phyloP scores from a whole-genome alignment of 2,797 vertebrate species.

The Myiotriccus ornatus region DNA sequence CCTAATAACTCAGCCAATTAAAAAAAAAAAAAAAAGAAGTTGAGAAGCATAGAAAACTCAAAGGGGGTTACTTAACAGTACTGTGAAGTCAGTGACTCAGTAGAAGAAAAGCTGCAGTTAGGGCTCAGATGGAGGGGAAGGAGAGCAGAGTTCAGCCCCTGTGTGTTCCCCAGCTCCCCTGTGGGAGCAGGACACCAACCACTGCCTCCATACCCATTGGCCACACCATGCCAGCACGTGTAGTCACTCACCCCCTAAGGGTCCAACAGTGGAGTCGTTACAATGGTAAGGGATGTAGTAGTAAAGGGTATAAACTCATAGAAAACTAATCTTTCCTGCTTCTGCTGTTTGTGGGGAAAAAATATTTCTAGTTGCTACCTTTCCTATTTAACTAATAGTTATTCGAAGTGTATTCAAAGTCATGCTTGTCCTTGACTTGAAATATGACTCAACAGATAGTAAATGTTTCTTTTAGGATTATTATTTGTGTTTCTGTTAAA shows the following conservation, averaged over 20 bases:
- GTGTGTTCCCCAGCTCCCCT: accelerated
- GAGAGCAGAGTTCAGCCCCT: neutral
- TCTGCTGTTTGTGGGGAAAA: neutral
- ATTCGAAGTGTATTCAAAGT: neutral
- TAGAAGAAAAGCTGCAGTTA: neutral
- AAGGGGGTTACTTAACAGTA: neutral
- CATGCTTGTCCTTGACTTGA: neutral
- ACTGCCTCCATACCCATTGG: accelerated
- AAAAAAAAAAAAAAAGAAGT: neutral
- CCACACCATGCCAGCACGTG: accelerated
- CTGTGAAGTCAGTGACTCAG: neutral
- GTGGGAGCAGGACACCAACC: neutral
- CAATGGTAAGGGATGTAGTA: neutral
- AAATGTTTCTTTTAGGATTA: neutral
- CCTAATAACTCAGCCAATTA: neutral
- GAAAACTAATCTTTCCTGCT: neutral
- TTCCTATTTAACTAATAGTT: neutral
- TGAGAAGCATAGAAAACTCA: neutral
- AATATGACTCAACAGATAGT: neutral
- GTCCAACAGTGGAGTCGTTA: neutral
- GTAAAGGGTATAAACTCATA: neutral
- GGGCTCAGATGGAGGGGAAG: neutral
- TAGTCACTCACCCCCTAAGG: accelerated
- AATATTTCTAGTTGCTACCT: neutral
- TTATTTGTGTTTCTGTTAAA: neutral